Evolutionary conservation across 2,797 vertebrate genomes (phyloP).

Genomic region (Borostomias antarcticus): DNA sequence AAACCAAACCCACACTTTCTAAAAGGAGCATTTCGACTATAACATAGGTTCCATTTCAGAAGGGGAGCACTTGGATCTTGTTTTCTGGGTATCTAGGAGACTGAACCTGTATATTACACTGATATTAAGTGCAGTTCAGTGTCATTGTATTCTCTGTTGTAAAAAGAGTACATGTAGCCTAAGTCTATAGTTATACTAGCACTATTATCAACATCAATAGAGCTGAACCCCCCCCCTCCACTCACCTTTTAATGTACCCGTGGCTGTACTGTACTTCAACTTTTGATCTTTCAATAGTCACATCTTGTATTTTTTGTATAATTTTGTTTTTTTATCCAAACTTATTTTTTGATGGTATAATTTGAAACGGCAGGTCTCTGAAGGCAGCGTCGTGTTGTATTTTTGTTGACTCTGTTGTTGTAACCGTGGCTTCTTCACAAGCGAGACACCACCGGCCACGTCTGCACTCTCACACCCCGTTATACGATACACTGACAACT

Average conservation of each 20-base stretch:
- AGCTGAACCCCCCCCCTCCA: slow-evolving; percentile 39
- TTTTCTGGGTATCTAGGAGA: slow-evolving; percentile 29
- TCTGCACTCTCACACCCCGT: neutral
- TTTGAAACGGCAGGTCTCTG: slow-evolving; percentile 15
- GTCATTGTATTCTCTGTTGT: slow-evolving; percentile 54
- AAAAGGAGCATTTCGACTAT: slow-evolving; percentile 11
- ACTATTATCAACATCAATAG: slow-evolving; percentile 47
- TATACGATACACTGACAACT: slow-evolving; percentile 45
- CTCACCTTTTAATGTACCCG: slow-evolving; percentile 37
- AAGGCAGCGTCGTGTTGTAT: slow-evolving; percentile 38
- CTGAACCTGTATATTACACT: neutral
- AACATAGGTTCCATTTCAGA: neutral
- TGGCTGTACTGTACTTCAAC: slow-evolving; percentile 51
- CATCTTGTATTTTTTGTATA: slow-evolving; percentile 52
- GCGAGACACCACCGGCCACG: neutral
- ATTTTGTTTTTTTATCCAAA: slow-evolving; percentile 35
- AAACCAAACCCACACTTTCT: neutral
- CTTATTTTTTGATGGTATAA: slow-evolving; percentile 11
- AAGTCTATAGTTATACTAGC: slow-evolving; percentile 47
- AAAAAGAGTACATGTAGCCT: slow-evolving; percentile 54
- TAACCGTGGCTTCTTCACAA: slow-evolving; percentile 54
- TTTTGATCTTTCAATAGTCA: slow-evolving; percentile 26
- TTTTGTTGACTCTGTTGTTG: slow-evolving; percentile 35
- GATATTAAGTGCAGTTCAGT: slow-evolving; percentile 36
- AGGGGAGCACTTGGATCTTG: slow-evolving; percentile 52